Evolutionary conservation across 1,140 invertebrate species (phyloP).

Genomic region (Onthophagus taurus): DNA sequence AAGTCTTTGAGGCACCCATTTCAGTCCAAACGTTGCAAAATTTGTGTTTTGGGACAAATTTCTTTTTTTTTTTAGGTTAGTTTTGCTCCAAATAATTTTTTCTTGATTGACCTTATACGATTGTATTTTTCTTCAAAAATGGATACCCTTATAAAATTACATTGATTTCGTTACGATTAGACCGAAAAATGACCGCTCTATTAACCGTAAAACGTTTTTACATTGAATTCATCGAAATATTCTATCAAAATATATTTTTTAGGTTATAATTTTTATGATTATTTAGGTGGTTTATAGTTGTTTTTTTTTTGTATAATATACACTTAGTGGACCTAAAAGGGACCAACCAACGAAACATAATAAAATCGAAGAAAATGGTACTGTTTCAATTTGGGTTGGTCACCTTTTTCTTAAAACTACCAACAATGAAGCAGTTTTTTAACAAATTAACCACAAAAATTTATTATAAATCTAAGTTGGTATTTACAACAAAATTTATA

Average conservation of each 20-base stretch:
- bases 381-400: background rate
- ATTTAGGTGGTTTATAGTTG: conserved; percentile 1
- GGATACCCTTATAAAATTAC: conserved; percentile 12
- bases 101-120: conserved; percentile 5
- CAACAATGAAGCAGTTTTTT: background rate
- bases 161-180: conserved; percentile 4
- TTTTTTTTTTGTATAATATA: background rate
- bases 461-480: too few species aligned
- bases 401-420: background rate
- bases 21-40: conserved; percentile 33
- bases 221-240: conserved; percentile 12
- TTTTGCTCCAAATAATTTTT: conserved; percentile 9
- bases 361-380: background rate
- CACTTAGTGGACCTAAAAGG: background rate
- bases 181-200: conserved; percentile 12
- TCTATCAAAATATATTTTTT: conserved; percentile 14
- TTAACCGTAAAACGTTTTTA: too few species aligned
- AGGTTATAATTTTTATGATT: conserved; percentile 1
- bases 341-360: background rate
- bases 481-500: too few species aligned
- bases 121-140: conserved; percentile 10
- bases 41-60: conserved; percentile 21
- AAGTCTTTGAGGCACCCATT: conserved; percentile 29
- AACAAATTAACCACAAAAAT: too few species aligned
- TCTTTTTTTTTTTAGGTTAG: conserved; percentile 5